These are phyloP conservation scores for Rhynchotus rufescens DNA, from an alignment of 2,797 vertebrate genomes.

Conservation along the genomic window DNA sequence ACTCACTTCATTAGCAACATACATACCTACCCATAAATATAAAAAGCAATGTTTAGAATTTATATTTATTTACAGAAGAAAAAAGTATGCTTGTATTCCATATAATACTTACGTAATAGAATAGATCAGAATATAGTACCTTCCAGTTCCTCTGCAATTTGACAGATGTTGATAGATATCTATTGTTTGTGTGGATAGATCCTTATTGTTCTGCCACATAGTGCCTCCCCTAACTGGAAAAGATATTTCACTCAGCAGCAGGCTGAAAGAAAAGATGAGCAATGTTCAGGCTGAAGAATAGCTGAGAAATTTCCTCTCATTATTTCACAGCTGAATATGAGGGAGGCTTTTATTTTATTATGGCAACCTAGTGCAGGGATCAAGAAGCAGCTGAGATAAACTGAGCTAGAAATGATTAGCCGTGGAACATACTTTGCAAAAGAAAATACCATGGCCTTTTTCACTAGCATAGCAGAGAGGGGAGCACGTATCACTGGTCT, in stretches of 20 bases:
- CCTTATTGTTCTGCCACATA: constrained; percentile 62
- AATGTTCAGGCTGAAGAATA: not conserved
- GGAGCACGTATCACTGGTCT: not conserved
- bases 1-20: constrained; percentile 4
- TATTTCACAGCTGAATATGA: constrained; percentile 19
- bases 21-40: not conserved
- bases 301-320: not conserved
- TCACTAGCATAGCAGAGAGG: not conserved
- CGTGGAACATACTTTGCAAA: not conserved
- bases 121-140: constrained; percentile 41
- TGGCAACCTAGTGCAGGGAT: constrained; percentile 1
- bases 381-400: constrained; percentile 49
- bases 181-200: constrained; percentile 35
- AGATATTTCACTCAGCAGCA: not conserved
- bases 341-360: not conserved
- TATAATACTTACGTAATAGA: constrained; percentile 53
- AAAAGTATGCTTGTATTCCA: constrained; percentile 57
- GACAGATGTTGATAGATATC: constrained; percentile 56
- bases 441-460: not conserved
- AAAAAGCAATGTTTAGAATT: constrained; percentile 43
- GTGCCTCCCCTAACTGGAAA: not conserved
- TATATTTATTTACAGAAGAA: constrained; percentile 53
- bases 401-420: constrained; percentile 4
- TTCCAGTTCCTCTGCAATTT: constrained; percentile 63
- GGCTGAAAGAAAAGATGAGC: not conserved